A percentile compares a stretch with the other conserved stretches of the same genome.
These are phyloP conservation scores for Drosophila funebris DNA, from an alignment of 1,140 invertebrate genomes.

Conservation along the genomic window DNA sequence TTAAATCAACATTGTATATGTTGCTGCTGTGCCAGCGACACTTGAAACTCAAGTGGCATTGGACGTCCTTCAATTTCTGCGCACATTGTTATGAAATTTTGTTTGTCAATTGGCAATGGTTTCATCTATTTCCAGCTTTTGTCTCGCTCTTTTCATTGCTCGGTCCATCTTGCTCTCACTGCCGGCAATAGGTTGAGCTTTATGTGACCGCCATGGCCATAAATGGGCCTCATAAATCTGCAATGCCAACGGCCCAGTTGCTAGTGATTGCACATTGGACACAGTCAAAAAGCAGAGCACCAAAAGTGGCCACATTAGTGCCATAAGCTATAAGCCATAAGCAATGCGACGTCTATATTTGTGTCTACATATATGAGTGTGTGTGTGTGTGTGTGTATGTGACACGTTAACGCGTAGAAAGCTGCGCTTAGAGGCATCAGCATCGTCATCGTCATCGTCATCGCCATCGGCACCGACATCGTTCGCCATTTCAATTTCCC, in stretches of 20 bases:
- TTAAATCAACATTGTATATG: constrained; percentile 27
- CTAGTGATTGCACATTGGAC: constrained; percentile 38
- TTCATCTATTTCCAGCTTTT: not conserved
- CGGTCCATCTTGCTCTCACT: not conserved
- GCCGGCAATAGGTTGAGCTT: not conserved
- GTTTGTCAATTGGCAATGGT: constrained; percentile 41
- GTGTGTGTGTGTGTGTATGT: constrained; percentile 34
- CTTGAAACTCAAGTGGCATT: constrained; percentile 14
- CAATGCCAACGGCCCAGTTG: constrained; percentile 23
- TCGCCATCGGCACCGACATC: constrained; percentile 9
- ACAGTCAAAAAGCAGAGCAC: constrained; percentile 17
- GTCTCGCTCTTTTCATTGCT: not conserved
- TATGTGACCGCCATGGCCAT: constrained; percentile 14
- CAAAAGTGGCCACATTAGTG: constrained; percentile 46
- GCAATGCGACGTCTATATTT: constrained; percentile 3
- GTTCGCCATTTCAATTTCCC: constrained; percentile 63
- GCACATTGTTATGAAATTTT: constrained; percentile 42
- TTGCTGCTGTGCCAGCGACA: not conserved
- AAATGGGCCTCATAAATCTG: constrained; percentile 48
- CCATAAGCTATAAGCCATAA: constrained; percentile 41
- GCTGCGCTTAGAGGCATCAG: constrained; percentile 59
- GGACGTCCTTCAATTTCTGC: constrained; percentile 20
- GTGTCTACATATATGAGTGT: not conserved
- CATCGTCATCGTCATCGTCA: constrained; percentile 8
- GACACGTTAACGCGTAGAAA: constrained; percentile 68